Evolutionary conservation across 2,113 vertebrate species (phyloP).

Genomic region (Sialia sialis): DNA sequence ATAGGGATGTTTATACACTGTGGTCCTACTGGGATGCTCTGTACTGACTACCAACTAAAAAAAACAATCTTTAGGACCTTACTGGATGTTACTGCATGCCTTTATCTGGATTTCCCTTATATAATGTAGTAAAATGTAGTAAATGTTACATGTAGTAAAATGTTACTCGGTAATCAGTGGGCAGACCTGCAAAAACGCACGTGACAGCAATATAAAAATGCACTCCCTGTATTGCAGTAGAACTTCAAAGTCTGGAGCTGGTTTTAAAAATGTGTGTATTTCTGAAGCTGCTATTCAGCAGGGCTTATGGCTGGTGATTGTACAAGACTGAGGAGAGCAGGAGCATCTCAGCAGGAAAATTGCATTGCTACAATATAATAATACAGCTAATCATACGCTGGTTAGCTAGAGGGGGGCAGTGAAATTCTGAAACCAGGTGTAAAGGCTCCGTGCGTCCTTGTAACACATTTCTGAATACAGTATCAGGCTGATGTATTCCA

Average conservation of each 20-base stretch:
- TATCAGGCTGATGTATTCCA: background rate
- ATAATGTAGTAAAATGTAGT: too few species aligned
- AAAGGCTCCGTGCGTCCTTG: background rate
- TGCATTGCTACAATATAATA: background rate
- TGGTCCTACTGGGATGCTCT: background rate
- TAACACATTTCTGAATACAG: background rate
- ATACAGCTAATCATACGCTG: rapidly evolving
- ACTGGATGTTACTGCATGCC: background rate
- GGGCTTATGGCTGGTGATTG: background rate
- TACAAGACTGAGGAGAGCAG: background rate
- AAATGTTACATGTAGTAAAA: background rate
- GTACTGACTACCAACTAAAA: background rate
- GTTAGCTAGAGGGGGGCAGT: background rate
- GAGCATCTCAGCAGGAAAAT: background rate
- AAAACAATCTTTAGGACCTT: background rate
- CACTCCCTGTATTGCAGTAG: background rate
- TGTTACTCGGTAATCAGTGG: background rate
- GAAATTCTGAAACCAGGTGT: background rate
- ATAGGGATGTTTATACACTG: background rate
- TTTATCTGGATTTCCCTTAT: background rate
- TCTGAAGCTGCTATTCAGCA: background rate
- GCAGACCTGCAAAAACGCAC: background rate
- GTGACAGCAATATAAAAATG: background rate
- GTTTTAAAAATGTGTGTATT: background rate
- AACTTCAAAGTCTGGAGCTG: background rate